phyloP scores from a whole-genome alignment of 2,113 vertebrate genomes.

The Rhadina sibilatrix region DNA sequence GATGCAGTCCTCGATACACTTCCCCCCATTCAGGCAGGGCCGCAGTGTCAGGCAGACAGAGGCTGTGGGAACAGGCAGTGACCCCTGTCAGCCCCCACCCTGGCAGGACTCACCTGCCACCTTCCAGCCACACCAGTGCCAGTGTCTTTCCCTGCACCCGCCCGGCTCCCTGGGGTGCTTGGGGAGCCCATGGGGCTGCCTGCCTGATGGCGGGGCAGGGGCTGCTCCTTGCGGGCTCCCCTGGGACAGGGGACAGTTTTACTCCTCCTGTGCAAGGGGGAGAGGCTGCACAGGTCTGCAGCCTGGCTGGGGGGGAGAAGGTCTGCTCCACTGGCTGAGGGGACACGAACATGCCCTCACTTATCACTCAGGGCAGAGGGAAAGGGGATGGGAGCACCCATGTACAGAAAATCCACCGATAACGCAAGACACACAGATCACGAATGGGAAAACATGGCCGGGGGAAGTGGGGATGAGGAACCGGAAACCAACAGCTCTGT shows the following conservation, averaged over 20 bases:
- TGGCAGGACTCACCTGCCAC: background rate
- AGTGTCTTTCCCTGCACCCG: background rate
- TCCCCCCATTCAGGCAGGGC: conserved; percentile 90
- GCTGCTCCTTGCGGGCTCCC: rapidly evolving
- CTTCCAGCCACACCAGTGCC: background rate
- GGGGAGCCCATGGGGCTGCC: background rate
- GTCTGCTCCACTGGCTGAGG: background rate
- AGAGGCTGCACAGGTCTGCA: background rate
- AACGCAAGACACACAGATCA: background rate
- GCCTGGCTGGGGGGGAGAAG: background rate
- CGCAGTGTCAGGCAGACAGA: conserved; percentile 89
- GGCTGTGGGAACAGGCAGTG: conserved; percentile 71
- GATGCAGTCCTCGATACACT: conserved; percentile 96
- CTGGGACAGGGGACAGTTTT: background rate
- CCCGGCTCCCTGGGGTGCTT: background rate
- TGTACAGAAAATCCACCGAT: background rate
- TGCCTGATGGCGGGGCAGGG: rapidly evolving
- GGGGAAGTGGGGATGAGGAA: background rate
- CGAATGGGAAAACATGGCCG: background rate
- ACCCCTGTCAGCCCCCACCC: background rate
- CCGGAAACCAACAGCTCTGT: background rate
- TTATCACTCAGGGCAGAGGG: background rate
- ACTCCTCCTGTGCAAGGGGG: background rate
- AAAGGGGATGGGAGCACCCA: background rate
- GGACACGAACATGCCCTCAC: background rate